Evolutionary conservation across 2,797 vertebrate genomes (phyloP).

Genomic region (Australoheros facetus): DNA sequence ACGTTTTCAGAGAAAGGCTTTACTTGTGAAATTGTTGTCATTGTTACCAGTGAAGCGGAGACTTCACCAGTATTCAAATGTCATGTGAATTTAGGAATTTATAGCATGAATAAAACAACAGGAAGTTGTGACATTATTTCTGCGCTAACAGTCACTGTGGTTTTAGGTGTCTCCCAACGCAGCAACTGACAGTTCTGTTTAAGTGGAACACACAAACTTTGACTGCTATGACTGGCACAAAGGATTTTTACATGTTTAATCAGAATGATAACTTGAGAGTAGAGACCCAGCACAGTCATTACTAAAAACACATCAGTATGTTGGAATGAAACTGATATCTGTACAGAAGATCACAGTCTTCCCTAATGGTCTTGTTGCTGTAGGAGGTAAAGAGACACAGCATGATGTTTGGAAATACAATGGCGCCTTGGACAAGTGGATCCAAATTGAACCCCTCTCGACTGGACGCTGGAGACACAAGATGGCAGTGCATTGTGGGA

Average conservation of each 20-base stretch:
- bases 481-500: slow-evolving; percentile 92
- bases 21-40: neutral
- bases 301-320: neutral
- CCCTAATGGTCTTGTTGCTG: neutral
- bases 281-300: neutral
- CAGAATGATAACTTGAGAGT: neutral
- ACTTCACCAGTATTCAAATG: neutral
- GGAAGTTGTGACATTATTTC: neutral
- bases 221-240: neutral
- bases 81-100: neutral
- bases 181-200: slow-evolving; percentile 36
- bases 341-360: neutral
- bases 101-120: slow-evolving; percentile 13
- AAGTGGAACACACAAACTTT: neutral
- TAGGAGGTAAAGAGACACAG: slow-evolving; percentile 96
- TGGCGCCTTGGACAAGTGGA: slow-evolving; percentile 96
- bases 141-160: slow-evolving; percentile 24
- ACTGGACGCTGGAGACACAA: slow-evolving; percentile 96
- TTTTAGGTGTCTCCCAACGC: slow-evolving; percentile 59
- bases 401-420: slow-evolving; percentile 98
- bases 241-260: neutral
- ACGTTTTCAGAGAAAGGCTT: neutral
- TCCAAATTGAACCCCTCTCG: slow-evolving; percentile 90
- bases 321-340: neutral
- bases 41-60: neutral